Evolutionary conservation across 2,797 vertebrate species (phyloP), one percentile per base, ranked within the genome.

Genomic region (Microcaecilia unicolor): DNA sequence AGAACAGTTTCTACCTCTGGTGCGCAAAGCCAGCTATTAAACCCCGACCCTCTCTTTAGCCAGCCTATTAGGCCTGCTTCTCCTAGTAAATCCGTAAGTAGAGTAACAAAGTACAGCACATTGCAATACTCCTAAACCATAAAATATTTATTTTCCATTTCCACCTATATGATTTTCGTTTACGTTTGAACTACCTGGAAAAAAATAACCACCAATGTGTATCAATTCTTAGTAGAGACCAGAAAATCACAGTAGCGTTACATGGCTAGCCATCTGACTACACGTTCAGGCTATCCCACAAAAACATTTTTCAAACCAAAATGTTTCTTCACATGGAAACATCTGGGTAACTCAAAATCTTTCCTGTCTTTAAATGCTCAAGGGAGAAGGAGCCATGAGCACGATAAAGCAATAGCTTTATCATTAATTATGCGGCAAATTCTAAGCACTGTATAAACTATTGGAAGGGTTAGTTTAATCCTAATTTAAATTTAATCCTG

Each of bases 111-210:
- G 31, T 84, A 83, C 14, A 82, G 72, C 66, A 83, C 76, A 0
- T 18, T 84, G 25, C 80, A 84, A 22, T 85, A 84, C 6, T 66
- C n/a, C 72, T 31, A 83, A 78, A 34, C 60, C 80, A 35, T 69
- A 60, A 64, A 43, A 17, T 32, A 45, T 20, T 37, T 39, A 32
- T 10, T n/a, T 28, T 44, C 55, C 11, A 36, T 28, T 31, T 44
- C 15, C n/a, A 46, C 30, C 2, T n/a, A n/a, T n/a, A 0, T 22
- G 17, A 5, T 37, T 32, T 47, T 34, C 32, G 44, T 18, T 18
- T 2, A 58, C 29, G 26, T 31, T 35, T 25, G n/a, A n/a, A n/a
- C n/a, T n/a, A n/a, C n/a, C n/a, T n/a, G n/a, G n/a, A n/a, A 44
- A 33, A 37, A 25, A 16, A 20, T 30, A 13, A 16, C 50, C 39